Evolutionary conservation across 2,888 invertebrate genomes (phyloP), one percentile per base, ranked within the genome.

Genomic region (Liodrosophila aerea): DNA sequence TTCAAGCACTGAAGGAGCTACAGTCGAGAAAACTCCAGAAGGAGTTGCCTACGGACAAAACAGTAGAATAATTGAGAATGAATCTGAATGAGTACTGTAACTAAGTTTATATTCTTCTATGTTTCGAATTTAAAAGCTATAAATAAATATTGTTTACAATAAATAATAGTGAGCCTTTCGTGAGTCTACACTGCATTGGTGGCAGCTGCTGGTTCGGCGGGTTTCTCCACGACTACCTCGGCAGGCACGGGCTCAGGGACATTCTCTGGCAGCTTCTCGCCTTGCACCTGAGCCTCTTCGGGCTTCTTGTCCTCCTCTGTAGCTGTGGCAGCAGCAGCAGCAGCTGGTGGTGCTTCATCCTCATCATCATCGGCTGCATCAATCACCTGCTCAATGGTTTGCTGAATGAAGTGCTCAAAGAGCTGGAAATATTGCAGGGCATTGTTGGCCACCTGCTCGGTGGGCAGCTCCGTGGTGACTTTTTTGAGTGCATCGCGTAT

Each of bases 371-470:
- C 87, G 31, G 87, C 87, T 1, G 77, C 85, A 22, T 85, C 87
- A 18, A 89, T 88, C 0, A 88, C 89, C 51, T 88, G 76, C 54
- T 89, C 86, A 37, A 89, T 88, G 43, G 88, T 86, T 51, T 89
- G 87, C 52, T 88, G 88, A 33, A 89, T 78, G 27, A 89, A 88
- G 62, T 89, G 88, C 54, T 88, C 87, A 46, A 89, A 89, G 4
- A 89, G 75, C 61, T 88, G 88, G 74, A 89, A 89, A 56, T 89
- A 89, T 53, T 88, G 89, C 54, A 88, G 64, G 0, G 89, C 89
- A 68, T 88, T 88, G 44, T 81, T 87, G 47, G 88, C 87, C 52
- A 89, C 88, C 63, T 88, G 87, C 46, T 88, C 86, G 11, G 87
- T 84, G 54, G 88, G 87, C 47, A 88, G 64, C 11, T 83, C 83